These are phyloP conservation scores for Spisula solida DNA, from an alignment of 2,888 invertebrate genomes.

Conservation along the genomic window DNA sequence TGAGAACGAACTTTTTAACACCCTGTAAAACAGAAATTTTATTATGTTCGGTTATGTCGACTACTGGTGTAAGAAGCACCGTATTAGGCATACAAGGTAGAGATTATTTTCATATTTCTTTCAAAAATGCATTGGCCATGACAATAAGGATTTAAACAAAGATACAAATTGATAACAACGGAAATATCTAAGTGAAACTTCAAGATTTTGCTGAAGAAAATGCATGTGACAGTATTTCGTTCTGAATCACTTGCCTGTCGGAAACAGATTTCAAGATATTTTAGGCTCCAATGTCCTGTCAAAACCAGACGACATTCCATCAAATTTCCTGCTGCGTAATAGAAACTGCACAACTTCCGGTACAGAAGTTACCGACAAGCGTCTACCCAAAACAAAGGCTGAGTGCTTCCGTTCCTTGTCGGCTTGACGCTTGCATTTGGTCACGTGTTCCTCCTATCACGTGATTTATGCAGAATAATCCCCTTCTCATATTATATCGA, in stretches of 20 bases:
- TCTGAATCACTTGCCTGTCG: neutral
- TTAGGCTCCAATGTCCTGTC: neutral
- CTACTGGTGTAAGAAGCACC: no score
- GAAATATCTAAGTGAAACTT: no score
- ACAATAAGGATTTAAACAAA: no score
- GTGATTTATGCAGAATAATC: slow-evolving; percentile 47
- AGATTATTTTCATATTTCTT: no score
- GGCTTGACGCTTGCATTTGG: slow-evolving; percentile 62
- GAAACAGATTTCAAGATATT: neutral
- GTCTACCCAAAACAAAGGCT: slow-evolving; percentile 61
- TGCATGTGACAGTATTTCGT: neutral
- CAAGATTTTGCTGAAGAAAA: neutral
- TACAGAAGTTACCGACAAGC: slow-evolving; percentile 63
- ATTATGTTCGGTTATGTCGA: no score
- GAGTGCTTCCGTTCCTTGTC: slow-evolving; percentile 65
- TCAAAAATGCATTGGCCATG: no score
- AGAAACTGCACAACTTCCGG: slow-evolving; percentile 57
- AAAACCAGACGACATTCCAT: slow-evolving; percentile 18
- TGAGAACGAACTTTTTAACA: no score
- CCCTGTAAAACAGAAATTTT: no score
- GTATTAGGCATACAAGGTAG: no score
- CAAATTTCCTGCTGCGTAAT: slow-evolving; percentile 32
- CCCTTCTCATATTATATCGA: slow-evolving; percentile 44
- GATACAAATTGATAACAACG: no score
- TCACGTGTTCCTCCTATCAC: slow-evolving; percentile 61